phyloP scores from a whole-genome alignment of 2,888 invertebrate species.

The Phoenoteleia sp. region DNA sequence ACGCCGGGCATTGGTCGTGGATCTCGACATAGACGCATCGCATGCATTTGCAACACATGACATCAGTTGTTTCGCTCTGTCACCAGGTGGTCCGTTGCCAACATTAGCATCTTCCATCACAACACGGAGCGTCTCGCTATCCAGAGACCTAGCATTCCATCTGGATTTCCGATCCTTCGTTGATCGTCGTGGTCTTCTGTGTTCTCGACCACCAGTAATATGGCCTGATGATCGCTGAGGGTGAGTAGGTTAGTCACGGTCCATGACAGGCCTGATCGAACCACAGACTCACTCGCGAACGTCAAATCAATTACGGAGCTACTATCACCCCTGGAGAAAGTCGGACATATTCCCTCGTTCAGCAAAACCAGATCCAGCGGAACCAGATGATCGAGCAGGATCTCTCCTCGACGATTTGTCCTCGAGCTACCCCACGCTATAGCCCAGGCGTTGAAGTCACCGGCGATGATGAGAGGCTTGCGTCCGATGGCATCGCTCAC shows the following conservation, averaged over 20 bases:
- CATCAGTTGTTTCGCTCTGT: constrained; percentile 12
- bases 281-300: constrained; percentile 47
- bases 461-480: constrained; percentile 58
- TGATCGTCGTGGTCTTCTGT: neutral
- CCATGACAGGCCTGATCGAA: constrained; percentile 48
- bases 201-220: neutral
- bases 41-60: constrained; percentile 46
- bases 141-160: neutral
- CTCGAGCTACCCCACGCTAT: too few species aligned
- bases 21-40: constrained; percentile 66
- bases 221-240: constrained; percentile 57
- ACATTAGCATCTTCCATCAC: neutral
- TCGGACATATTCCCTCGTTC: constrained; percentile 57
- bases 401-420: constrained; percentile 48
- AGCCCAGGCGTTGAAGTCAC: too few species aligned
- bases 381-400: constrained; percentile 31
- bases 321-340: constrained; percentile 43
- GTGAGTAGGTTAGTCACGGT: too few species aligned
- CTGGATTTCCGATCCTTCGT: neutral
- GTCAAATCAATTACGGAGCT: constrained; percentile 68
- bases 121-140: neutral
- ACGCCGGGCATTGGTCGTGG: neutral
- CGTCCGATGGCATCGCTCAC: constrained; percentile 36
- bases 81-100: neutral
- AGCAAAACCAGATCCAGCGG: constrained; percentile 54